Conservation (phyloP, 2,113 vertebrate species). For the Seriola aureovittata region DNA sequence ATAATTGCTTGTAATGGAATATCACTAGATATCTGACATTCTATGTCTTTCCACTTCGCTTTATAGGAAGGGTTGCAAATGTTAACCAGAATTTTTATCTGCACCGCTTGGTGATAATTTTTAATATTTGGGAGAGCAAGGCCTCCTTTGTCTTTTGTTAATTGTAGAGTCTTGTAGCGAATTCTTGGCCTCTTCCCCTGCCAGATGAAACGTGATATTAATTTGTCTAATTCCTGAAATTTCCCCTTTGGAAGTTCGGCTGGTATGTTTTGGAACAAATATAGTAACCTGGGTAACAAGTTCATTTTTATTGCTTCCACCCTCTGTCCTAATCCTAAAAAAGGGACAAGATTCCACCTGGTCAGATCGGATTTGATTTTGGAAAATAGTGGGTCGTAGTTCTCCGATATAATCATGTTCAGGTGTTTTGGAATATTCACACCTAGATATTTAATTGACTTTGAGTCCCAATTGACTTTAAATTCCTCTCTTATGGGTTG, state of each 20-base stretch:
- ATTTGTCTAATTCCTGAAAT: neutral
- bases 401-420: too few species aligned
- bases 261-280: neutral
- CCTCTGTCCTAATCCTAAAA: too few species aligned
- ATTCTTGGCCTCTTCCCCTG: neutral
- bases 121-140: neutral
- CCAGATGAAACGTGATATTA: neutral
- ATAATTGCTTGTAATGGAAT: too few species aligned
- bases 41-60: constrained; percentile 4
- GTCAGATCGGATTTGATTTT: too few species aligned
- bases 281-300: neutral
- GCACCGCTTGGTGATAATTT: neutral
- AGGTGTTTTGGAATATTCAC: too few species aligned
- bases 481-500: too few species aligned
- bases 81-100: neutral
- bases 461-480: too few species aligned
- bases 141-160: neutral
- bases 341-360: too few species aligned
- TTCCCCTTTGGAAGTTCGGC: neutral
- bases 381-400: too few species aligned
- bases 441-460: too few species aligned
- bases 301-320: too few species aligned
- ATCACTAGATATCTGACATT: too few species aligned
- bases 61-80: neutral
- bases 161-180: neutral